Evolutionary conservation across 2,888 invertebrate genomes (phyloP).

Genomic region (Apodemia duryi): DNA sequence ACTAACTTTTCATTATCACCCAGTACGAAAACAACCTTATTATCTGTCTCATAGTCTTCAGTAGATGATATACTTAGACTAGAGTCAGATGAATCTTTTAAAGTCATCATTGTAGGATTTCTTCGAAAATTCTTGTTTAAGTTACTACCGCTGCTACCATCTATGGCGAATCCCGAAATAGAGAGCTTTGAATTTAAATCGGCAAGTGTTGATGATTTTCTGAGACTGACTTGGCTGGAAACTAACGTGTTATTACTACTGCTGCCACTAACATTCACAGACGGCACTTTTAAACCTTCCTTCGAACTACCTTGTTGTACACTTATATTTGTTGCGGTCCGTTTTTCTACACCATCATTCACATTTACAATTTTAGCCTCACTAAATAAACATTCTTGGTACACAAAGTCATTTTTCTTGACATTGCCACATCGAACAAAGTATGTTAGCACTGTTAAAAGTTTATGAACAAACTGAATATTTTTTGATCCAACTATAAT

Average conservation of each 20-base stretch:
- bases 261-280: slow-evolving; percentile 43
- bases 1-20: slow-evolving; percentile 85
- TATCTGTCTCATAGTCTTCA: slow-evolving; percentile 49
- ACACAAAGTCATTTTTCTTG: slow-evolving; percentile 66
- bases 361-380: slow-evolving; percentile 54
- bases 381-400: slow-evolving; percentile 49
- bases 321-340: slow-evolving; percentile 35
- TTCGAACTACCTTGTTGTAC: slow-evolving; percentile 27
- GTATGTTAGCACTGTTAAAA: slow-evolving; percentile 90
- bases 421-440: slow-evolving; percentile 91
- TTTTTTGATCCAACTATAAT: slow-evolving; percentile 86
- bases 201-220: slow-evolving; percentile 55
- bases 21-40: slow-evolving; percentile 83
- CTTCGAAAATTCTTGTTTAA: slow-evolving; percentile 43
- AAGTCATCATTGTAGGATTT: slow-evolving; percentile 51
- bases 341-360: slow-evolving; percentile 29
- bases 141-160: slow-evolving; percentile 40
- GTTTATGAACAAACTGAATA: slow-evolving; percentile 82
- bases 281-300: slow-evolving; percentile 42
- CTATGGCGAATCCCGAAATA: slow-evolving; percentile 45
- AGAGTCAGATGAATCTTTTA: slow-evolving; percentile 54
- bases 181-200: slow-evolving; percentile 62
- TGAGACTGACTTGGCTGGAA: slow-evolving; percentile 53
- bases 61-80: slow-evolving; percentile 55
- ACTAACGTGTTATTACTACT: slow-evolving; percentile 54